Percentiles rank a stretch among this genome's conserved stretches.
These are phyloP conservation scores for Hippocampus abdominalis DNA, from an alignment of 2,113 vertebrate species.

Conservation along the genomic window DNA sequence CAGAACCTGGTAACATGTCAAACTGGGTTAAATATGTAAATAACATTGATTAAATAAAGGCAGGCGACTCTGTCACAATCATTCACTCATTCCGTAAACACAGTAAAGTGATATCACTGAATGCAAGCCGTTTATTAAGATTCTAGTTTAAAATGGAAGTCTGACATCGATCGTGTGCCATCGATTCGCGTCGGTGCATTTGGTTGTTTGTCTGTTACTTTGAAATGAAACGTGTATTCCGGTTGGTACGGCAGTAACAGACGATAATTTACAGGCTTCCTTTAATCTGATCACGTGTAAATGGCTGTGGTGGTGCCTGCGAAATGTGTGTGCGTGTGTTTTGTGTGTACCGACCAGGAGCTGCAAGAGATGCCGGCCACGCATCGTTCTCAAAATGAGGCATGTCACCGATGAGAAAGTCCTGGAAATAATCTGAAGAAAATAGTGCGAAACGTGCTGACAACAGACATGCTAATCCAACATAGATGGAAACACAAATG, in stretches of 20 bases:
- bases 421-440: constrained; percentile 66
- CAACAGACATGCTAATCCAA: constrained; percentile 51
- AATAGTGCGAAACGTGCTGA: constrained; percentile 71
- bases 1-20: no score
- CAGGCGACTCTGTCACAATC: no score
- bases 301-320: constrained; percentile 31
- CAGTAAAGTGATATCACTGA: not conserved
- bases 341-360: constrained; percentile 50
- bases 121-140: not conserved
- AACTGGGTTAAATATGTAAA: no score
- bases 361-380: constrained; percentile 70
- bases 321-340: constrained; percentile 9
- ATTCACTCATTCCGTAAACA: not conserved
- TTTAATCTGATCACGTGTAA: constrained; percentile 45
- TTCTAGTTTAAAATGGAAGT: not conserved
- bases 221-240: constrained; percentile 10
- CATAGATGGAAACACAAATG: not conserved
- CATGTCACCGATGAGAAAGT: constrained; percentile 66
- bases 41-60: no score
- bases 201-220: constrained; percentile 18
- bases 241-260: constrained; percentile 8
- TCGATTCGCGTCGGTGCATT: not conserved
- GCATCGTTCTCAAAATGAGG: constrained; percentile 70
- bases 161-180: not conserved
- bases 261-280: not conserved